Evolutionary conservation across 2,113 vertebrate genomes (phyloP).

Genomic region (Siniperca knerii): DNA sequence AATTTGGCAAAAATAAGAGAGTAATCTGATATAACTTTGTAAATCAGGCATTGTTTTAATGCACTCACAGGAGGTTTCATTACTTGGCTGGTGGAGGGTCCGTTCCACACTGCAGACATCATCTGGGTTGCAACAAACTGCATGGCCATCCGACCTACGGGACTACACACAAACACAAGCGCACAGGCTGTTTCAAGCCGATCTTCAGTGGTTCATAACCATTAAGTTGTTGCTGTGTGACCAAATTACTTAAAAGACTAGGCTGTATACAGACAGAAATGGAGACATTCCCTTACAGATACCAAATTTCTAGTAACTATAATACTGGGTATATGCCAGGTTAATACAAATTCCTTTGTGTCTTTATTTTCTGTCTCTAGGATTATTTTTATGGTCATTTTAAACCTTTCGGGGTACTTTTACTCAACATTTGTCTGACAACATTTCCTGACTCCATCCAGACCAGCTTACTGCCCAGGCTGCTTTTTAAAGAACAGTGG

Average conservation of each 20-base stretch:
- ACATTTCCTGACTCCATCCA: neutral
- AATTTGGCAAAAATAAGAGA: neutral
- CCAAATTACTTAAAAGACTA: neutral
- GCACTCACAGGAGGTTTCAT: constrained; percentile 80
- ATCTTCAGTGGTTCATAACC: neutral
- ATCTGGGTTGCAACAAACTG: constrained; percentile 96
- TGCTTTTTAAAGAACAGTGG: neutral
- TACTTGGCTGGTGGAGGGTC: constrained; percentile 81
- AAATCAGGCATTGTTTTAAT: neutral
- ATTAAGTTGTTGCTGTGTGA: neutral
- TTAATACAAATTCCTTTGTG: neutral
- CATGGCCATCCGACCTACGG: constrained; percentile 94
- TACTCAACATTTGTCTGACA: neutral
- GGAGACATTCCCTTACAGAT: neutral
- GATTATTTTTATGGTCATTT: neutral
- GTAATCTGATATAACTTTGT: neutral
- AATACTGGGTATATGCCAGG: neutral
- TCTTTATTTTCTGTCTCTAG: neutral
- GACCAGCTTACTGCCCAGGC: neutral
- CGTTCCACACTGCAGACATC: constrained; percentile 89
- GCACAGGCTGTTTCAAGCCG: neutral
- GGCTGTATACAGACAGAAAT: neutral
- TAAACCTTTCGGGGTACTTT: neutral
- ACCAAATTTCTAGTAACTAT: neutral
- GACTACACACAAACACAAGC: constrained; percentile 77